Evolutionary conservation across 30 jellyfish, hydroid and myxozoan species (phyloP).

Genomic region (Aurelia aurita complex sp. Pacific): DNA sequence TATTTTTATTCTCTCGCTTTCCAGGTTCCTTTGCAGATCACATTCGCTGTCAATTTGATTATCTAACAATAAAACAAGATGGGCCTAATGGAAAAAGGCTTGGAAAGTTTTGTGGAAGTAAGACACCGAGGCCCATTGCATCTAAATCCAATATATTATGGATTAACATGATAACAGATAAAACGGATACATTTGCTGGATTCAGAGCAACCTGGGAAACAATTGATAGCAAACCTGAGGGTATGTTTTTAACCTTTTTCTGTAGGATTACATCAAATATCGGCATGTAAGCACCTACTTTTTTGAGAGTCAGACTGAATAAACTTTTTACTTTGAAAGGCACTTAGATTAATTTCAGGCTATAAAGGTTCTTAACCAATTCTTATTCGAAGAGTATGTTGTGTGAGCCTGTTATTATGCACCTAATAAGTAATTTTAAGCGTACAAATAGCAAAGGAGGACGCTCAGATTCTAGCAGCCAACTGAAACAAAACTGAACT

Average conservation of each 20-base stretch:
- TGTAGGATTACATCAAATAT: too few species aligned
- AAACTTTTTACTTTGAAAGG: too few species aligned
- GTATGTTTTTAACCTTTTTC: conserved; percentile 11
- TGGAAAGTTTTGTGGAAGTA: conserved; percentile 87
- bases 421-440: too few species aligned
- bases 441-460: too few species aligned
- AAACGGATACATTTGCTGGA: conserved; percentile 85
- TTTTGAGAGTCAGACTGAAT: too few species aligned
- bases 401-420: too few species aligned
- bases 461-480: too few species aligned
- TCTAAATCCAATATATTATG: conserved; percentile 68
- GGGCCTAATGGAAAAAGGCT: conserved; percentile 74
- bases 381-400: too few species aligned
- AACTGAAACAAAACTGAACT: too few species aligned
- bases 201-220: conserved; percentile 94
- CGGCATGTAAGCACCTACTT: too few species aligned
- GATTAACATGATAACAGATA: conserved; percentile 91
- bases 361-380: too few species aligned
- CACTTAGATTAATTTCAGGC: too few species aligned
- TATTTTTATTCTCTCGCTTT: background rate
- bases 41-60: conserved; percentile 88
- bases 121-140: conserved; percentile 80
- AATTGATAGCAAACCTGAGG: conserved; percentile 81
- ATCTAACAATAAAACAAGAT: conserved; percentile 67
- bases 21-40: conserved; percentile 68